Conservation (phyloP, 2,797 vertebrate species). For the Columba guinea region DNA sequence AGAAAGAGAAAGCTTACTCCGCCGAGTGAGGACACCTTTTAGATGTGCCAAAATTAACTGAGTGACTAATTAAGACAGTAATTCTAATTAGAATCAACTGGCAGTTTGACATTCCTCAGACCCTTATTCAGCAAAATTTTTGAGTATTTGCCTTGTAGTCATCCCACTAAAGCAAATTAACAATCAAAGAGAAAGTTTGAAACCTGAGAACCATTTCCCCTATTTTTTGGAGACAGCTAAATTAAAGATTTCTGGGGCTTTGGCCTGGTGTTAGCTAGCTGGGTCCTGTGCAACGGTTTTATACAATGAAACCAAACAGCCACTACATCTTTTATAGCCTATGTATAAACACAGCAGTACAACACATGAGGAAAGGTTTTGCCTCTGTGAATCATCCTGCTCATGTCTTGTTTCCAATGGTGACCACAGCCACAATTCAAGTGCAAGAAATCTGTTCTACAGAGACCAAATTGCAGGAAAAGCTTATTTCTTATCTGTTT, state of each 20-base stretch:
- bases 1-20: neutral
- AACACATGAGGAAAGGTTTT: neutral
- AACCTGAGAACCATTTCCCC: neutral
- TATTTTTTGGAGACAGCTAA: conserved; percentile 2
- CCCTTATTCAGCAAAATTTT: conserved; percentile 40
- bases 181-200: conserved; percentile 25
- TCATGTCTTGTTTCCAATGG: neutral
- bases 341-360: neutral
- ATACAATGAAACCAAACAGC: conserved; percentile 1
- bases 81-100: conserved; percentile 44
- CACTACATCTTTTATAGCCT: neutral
- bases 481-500: neutral
- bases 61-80: conserved; percentile 47
- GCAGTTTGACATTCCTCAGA: neutral
- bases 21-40: neutral
- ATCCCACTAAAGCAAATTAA: neutral
- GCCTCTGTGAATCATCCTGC: neutral
- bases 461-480: neutral
- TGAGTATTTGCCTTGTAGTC: neutral
- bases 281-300: neutral
- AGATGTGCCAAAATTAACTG: conserved; percentile 39
- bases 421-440: neutral
- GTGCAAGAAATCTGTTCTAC: neutral
- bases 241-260: neutral
- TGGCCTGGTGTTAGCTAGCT: neutral